Evolutionary conservation across 2,113 vertebrate species (phyloP).

Genomic region (Stomatorhinus ivindoensis): DNA sequence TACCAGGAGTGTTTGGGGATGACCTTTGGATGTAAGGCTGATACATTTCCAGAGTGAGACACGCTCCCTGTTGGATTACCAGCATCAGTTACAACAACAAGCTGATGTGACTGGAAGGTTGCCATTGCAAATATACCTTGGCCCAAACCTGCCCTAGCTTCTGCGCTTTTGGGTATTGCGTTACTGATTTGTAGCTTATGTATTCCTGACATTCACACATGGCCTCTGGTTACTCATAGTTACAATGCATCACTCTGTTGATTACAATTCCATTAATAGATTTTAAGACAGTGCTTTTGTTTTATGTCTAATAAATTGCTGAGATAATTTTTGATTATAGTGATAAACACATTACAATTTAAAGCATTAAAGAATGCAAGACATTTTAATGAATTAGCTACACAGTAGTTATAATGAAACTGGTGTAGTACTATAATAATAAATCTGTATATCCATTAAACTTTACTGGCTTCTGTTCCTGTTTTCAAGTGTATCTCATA

Average conservation of each 20-base stretch:
- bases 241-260: neutral
- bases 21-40: neutral
- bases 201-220: neutral
- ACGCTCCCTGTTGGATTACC: neutral
- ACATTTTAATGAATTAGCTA: neutral
- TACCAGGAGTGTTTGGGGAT: neutral
- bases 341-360: neutral
- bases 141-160: neutral
- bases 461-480: constrained; percentile 29
- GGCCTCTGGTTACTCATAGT: neutral
- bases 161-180: neutral
- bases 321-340: neutral
- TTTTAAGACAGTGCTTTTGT: neutral
- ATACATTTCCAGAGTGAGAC: neutral
- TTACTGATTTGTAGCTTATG: neutral
- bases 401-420: neutral
- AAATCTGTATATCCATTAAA: neutral
- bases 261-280: neutral
- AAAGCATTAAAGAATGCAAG: neutral
- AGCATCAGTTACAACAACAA: neutral
- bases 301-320: neutral
- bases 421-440: neutral
- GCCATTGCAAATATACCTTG: neutral
- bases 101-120: neutral
- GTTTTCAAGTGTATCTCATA: constrained; percentile 22